Evolutionary conservation across 2,888 invertebrate genomes (phyloP).

Genomic region (Heliconius erato): DNA sequence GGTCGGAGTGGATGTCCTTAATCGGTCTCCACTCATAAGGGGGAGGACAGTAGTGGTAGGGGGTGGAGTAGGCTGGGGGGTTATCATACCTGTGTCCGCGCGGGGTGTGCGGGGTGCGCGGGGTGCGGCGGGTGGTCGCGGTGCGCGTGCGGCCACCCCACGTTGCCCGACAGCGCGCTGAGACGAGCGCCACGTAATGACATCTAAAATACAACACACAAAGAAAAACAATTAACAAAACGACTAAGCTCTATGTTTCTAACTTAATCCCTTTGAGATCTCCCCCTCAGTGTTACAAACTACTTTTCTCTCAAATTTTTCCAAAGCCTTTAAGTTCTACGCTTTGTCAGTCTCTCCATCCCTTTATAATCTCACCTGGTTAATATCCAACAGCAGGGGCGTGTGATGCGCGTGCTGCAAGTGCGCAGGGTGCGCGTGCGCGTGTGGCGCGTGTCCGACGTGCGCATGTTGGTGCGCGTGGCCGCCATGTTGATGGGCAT

Average conservation of each 20-base stretch:
- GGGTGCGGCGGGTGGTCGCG: conserved; percentile 52
- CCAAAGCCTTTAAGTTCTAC: too few species aligned
- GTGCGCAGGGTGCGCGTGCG: conserved; percentile 54
- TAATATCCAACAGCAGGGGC: conserved; percentile 76
- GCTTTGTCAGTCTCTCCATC: too few species aligned
- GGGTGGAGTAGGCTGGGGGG: not conserved
- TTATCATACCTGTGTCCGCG: conserved; percentile 65
- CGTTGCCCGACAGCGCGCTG: conserved; percentile 71
- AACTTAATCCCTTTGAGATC: not conserved
- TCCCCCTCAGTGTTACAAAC: not conserved
- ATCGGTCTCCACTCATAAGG: not conserved
- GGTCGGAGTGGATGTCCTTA: too few species aligned
- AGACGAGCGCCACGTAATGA: conserved; percentile 76
- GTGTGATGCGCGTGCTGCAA: conserved; percentile 64
- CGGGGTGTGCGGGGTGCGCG: conserved; percentile 57
- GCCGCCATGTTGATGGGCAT: conserved; percentile 51
- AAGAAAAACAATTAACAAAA: not conserved
- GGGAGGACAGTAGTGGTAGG: not conserved
- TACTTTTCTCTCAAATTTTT: not conserved
- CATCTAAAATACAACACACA: conserved; percentile 65
- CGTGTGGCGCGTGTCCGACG: conserved; percentile 50
- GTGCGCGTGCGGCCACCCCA: conserved; percentile 71
- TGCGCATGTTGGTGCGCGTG: conserved; percentile 52
- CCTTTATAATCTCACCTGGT: conserved; percentile 64
- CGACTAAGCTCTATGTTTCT: not conserved